Evolutionary conservation across 2,113 vertebrate genomes (phyloP).

Genomic region (Polypterus senegalus): DNA sequence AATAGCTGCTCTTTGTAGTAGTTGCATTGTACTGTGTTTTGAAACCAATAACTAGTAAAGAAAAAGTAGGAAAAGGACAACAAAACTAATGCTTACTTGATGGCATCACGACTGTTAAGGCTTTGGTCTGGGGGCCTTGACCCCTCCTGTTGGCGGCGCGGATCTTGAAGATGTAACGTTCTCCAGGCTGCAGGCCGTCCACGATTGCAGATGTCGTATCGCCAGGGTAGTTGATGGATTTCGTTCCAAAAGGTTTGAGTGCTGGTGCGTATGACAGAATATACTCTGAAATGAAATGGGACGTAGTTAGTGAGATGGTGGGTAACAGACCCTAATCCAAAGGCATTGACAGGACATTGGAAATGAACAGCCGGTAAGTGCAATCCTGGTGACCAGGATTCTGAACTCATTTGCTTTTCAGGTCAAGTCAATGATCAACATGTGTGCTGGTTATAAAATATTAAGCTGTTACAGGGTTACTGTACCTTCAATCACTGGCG

Average conservation of each 20-base stretch:
- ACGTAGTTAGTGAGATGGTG: constrained; percentile 63
- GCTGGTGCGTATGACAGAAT: constrained; percentile 94
- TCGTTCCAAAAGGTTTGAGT: constrained; percentile 90
- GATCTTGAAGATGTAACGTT: constrained; percentile 94
- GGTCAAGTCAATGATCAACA: no score
- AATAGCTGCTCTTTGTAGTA: no score
- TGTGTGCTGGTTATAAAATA: no score
- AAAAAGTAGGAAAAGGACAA: fast-evolving
- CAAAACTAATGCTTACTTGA: constrained; percentile 52
- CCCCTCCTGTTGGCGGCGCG: constrained; percentile 85
- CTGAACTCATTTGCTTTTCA: no score
- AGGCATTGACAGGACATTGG: no score
- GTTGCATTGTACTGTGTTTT: not conserved
- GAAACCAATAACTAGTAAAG: constrained; percentile 1
- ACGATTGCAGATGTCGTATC: constrained; percentile 70
- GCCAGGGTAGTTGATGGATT: constrained; percentile 73
- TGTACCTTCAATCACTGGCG: no score
- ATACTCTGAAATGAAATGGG: constrained; percentile 80
- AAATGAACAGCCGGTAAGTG: no score
- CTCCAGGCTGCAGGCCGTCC: constrained; percentile 79
- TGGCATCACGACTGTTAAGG: constrained; percentile 75
- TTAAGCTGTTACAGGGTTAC: no score
- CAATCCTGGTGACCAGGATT: no score
- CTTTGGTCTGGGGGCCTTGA: constrained; percentile 85
- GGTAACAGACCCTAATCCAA: constrained; percentile 27